Percentiles rank a stretch among this genome's conserved stretches.
These are phyloP conservation scores for Calliopsis andreniformis DNA, from an alignment of 1,140 invertebrate species.

Conservation along the genomic window DNA sequence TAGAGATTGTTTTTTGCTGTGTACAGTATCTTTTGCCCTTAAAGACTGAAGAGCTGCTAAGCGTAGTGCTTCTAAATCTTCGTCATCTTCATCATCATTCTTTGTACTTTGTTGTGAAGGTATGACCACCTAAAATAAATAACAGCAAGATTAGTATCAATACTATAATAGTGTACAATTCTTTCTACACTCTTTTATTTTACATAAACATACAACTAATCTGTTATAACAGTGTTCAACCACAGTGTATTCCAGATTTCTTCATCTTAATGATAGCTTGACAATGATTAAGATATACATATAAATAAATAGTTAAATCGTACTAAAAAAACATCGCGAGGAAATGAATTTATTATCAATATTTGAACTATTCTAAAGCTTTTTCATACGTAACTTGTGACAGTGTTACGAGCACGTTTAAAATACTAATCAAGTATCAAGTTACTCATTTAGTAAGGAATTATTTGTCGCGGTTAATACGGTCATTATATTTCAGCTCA, in stretches of 20 bases:
- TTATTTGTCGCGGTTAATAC: neutral
- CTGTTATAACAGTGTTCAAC: too few species aligned
- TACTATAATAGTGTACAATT: too few species aligned
- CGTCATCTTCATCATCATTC: slow-evolving; percentile 76
- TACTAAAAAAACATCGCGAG: neutral
- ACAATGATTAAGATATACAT: neutral
- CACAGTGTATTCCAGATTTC: too few species aligned
- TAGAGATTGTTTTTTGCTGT: slow-evolving; percentile 50
- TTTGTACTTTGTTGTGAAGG: slow-evolving; percentile 61
- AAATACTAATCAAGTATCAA: neutral
- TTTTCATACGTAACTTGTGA: neutral
- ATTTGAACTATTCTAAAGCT: slow-evolving; percentile 3
- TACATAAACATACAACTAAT: neutral
- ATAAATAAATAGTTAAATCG: neutral
- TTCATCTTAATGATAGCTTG: neutral
- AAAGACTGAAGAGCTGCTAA: slow-evolving; percentile 76
- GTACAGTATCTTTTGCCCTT: slow-evolving; percentile 58
- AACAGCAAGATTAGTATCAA: too few species aligned
- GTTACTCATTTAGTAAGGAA: neutral
- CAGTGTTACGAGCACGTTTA: neutral
- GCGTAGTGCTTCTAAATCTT: slow-evolving; percentile 77
- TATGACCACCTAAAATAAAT: slow-evolving; percentile 57
- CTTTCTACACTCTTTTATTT: neutral
- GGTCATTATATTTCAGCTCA: slow-evolving; percentile 31
- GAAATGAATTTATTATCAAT: neutral